A percentile compares a stretch with the other conserved stretches of the same genome.
Evolutionary conservation across 2,797 vertebrate species (phyloP).

Genomic region (Eulemur mongoz): DNA sequence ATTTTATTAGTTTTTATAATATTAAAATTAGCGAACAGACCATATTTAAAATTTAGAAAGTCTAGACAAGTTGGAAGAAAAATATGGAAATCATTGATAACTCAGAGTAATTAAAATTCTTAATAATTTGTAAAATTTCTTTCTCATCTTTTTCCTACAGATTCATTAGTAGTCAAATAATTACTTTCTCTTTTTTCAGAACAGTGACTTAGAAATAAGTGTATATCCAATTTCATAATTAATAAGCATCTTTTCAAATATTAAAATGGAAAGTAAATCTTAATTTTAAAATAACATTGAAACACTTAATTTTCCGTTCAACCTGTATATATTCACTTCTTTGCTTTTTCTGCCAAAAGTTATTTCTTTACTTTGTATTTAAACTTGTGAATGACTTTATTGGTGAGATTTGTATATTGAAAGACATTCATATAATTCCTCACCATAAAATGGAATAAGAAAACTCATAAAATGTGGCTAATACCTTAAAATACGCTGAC

Average conservation of each 20-base stretch:
- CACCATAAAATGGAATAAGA: background rate
- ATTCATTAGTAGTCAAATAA: background rate
- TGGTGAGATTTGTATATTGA: background rate
- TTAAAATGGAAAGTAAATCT: background rate
- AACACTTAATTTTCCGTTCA: background rate
- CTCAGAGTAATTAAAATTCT: background rate
- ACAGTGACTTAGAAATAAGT: background rate
- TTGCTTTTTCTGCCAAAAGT: background rate
- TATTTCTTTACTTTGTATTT: background rate
- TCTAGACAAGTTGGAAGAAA: background rate
- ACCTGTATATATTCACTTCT: background rate
- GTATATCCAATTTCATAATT: background rate
- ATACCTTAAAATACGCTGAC: background rate
- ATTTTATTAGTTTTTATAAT: background rate
- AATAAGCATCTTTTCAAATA: background rate
- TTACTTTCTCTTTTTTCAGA: background rate
- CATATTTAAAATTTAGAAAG: background rate
- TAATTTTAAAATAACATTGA: background rate
- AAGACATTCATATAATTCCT: background rate
- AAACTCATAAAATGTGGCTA: background rate
- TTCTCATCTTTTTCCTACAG: background rate
- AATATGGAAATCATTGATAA: background rate
- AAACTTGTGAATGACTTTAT: background rate
- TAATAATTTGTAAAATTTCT: background rate
- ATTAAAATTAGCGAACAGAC: background rate